Evolutionary conservation across 2,888 invertebrate genomes (phyloP).

Genomic region (Brachynemurus nebulosus): DNA sequence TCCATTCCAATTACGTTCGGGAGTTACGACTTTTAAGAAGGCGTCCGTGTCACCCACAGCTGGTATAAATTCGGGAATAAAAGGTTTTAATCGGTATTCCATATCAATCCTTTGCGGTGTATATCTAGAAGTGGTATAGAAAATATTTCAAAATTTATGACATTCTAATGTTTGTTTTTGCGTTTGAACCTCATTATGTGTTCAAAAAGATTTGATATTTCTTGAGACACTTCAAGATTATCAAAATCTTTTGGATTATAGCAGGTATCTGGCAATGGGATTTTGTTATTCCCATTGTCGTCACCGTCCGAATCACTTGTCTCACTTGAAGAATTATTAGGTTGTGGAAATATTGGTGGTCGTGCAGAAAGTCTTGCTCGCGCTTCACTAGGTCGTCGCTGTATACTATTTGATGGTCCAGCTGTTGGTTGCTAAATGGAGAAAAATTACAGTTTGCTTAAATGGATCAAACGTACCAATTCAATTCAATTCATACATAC

Average conservation of each 20-base stretch:
- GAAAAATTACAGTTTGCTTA: not conserved
- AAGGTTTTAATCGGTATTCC: constrained; percentile 81
- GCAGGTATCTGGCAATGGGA: constrained; percentile 30
- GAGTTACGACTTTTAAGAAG: constrained; percentile 84
- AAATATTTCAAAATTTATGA: not conserved
- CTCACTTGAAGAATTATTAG: not conserved
- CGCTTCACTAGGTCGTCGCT: constrained; percentile 6
- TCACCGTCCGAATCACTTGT: constrained; percentile 25
- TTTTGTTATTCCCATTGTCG: constrained; percentile 19
- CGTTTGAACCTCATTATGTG: constrained; percentile 87
- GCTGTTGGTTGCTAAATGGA: not conserved
- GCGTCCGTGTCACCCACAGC: constrained; percentile 98
- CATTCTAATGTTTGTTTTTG: constrained; percentile 20
- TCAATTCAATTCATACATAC: not conserved
- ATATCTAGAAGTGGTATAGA: constrained; percentile 46
- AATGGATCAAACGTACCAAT: not conserved
- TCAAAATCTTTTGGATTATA: constrained; percentile 79
- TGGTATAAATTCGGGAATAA: constrained; percentile 93
- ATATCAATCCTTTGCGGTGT: constrained; percentile 85
- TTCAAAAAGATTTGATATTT: constrained; percentile 84
- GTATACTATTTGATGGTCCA: constrained; percentile 2
- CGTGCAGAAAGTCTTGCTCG: not conserved
- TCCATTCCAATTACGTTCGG: constrained; percentile 40
- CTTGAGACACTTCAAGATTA: constrained; percentile 63
- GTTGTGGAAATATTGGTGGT: not conserved